Conservation (phyloP, 2,888 invertebrate genomes). For the Hypena proboscidalis region DNA sequence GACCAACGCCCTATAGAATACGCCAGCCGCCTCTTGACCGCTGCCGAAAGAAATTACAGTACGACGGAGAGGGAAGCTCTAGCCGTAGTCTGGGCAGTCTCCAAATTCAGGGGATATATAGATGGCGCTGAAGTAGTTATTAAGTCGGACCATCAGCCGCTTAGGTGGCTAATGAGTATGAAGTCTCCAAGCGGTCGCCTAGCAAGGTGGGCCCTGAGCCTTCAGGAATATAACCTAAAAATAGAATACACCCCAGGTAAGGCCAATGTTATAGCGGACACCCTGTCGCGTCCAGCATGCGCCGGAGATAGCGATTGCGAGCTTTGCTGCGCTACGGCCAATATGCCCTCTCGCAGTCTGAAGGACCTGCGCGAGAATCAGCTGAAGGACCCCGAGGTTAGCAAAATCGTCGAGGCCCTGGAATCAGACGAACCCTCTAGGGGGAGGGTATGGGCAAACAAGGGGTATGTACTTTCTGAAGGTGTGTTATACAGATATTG, state of each 20-base stretch:
- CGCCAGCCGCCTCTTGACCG: too few relatives aligned
- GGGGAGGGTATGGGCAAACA: conserved; percentile 8
- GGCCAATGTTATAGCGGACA: conserved; percentile 4
- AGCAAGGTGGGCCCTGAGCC: conserved; percentile 5
- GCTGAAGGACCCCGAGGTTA: conserved; percentile 1
- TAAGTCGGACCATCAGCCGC: conserved; percentile 8
- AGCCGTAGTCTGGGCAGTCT: conserved; percentile 7
- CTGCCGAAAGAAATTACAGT: conserved; percentile 8
- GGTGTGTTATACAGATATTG: conserved; percentile 6
- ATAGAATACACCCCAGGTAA: conserved; percentile 7
- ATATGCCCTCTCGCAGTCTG: neutral
- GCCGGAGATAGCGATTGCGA: neutral
- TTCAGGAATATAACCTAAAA: conserved; percentile 1
- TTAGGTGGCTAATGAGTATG: too few relatives aligned
- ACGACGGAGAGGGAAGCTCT: conserved; percentile 10
- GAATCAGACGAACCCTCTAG: conserved; percentile 7
- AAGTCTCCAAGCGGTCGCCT: conserved; percentile 6
- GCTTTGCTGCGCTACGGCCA: neutral
- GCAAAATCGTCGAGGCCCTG: conserved; percentile 2
- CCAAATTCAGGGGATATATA: conserved; percentile 10
- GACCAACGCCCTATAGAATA: too few relatives aligned
- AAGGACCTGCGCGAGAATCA: neutral
- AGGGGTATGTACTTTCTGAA: neutral
- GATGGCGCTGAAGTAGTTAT: conserved; percentile 2
- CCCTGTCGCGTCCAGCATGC: neutral